A percentile compares a stretch with the other conserved stretches of the same genome.
Conservation (phyloP, 2,797 vertebrate genomes). For the Anabacerthia variegaticeps region DNA sequence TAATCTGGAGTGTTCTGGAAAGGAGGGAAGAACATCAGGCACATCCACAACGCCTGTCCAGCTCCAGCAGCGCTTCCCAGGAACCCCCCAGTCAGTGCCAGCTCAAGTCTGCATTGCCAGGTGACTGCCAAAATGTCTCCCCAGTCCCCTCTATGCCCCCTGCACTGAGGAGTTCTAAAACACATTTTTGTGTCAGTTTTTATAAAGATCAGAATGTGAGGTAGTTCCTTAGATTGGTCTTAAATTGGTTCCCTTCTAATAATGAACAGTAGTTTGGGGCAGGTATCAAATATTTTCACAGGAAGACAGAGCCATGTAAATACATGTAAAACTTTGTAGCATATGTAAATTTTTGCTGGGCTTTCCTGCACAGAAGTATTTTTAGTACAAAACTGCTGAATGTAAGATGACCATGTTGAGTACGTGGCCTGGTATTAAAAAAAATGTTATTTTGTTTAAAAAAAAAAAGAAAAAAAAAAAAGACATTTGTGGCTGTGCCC, state of each 20-base stretch:
- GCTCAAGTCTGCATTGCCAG: neutral
- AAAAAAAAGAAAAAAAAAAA: slow-evolving; percentile 62
- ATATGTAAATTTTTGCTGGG: slow-evolving; percentile 93
- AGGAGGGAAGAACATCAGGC: neutral
- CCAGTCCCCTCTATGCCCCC: neutral
- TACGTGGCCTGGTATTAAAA: slow-evolving; percentile 80
- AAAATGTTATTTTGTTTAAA: slow-evolving; percentile 81
- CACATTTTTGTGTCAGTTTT: slow-evolving; percentile 34
- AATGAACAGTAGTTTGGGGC: slow-evolving; percentile 57
- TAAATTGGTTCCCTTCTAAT: neutral
- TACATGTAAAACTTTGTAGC: slow-evolving; percentile 95
- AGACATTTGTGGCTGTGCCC: slow-evolving; percentile 73
- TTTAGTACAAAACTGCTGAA: slow-evolving; percentile 97
- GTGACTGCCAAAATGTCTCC: slow-evolving; percentile 22
- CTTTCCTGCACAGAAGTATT: slow-evolving; percentile 90
- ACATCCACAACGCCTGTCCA: neutral
- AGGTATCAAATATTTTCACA: slow-evolving; percentile 67
- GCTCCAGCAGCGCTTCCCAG: neutral
- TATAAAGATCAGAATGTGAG: neutral
- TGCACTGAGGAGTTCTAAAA: slow-evolving; percentile 72
- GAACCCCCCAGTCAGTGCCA: neutral
- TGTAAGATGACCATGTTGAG: slow-evolving; percentile 85
- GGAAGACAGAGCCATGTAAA: slow-evolving; percentile 92
- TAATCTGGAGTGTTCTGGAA: neutral
- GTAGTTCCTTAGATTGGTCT: slow-evolving; percentile 49